Percentiles rank a stretch among this genome's conserved stretches.
Evolutionary conservation across 2,113 vertebrate genomes (phyloP).

Genomic region (Carlito syrichta): DNA sequence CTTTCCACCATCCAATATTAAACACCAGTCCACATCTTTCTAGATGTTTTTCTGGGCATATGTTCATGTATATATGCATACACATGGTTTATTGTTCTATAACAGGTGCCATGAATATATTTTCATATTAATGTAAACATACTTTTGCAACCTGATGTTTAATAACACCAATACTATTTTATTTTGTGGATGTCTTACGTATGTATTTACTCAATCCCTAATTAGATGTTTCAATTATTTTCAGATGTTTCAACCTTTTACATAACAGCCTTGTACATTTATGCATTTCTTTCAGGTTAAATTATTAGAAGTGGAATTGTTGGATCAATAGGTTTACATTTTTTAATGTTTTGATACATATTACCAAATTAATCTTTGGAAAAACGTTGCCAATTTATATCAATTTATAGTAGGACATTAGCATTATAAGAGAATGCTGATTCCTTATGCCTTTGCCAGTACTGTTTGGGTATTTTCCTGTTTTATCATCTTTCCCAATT

Average conservation of each 20-base stretch:
- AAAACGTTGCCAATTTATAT: not conserved
- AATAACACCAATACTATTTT: not conserved
- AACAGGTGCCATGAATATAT: not conserved
- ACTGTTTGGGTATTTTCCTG: not conserved
- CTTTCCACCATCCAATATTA: not conserved
- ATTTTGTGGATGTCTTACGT: conserved; percentile 13
- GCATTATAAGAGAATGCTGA: not conserved
- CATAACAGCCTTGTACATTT: not conserved
- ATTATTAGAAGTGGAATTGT: conserved; percentile 6
- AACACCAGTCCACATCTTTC: not conserved
- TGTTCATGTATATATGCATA: not conserved
- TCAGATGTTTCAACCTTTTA: not conserved
- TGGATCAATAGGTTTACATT: not conserved
- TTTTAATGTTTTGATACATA: not conserved
- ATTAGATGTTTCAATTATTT: conserved; percentile 18
- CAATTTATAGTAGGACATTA: not conserved
- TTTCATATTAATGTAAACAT: not conserved
- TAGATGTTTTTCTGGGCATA: not conserved
- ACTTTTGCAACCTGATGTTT: conserved; percentile 22
- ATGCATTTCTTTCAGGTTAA: not conserved
- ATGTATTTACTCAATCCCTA: not conserved
- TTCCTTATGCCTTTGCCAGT: not conserved
- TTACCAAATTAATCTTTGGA: not conserved
- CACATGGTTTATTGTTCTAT: not conserved
- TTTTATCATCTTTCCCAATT: conserved; percentile 5